Percentiles rank a stretch among this genome's conserved stretches.
Evolutionary conservation across 2,888 invertebrate genomes (phyloP).

Genomic region (Erebia ligea): DNA sequence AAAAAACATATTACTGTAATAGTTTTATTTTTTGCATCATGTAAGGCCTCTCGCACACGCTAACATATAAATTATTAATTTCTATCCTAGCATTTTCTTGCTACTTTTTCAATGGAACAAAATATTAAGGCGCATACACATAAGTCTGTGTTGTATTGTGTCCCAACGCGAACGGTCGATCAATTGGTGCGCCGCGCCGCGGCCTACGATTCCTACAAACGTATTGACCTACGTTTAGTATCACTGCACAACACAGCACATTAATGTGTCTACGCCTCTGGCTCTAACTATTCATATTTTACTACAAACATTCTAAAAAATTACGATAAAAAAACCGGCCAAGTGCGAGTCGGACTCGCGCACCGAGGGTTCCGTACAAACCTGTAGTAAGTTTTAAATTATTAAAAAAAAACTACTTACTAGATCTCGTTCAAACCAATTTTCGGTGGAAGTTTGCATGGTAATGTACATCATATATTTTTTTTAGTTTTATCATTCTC

Average conservation of each 20-base stretch:
- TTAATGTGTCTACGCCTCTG: not conserved
- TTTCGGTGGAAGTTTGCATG: too few species aligned
- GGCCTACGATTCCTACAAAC: not conserved
- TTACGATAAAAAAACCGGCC: too few species aligned
- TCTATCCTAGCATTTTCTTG: not conserved
- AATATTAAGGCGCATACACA: not conserved
- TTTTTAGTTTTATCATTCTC: too few species aligned
- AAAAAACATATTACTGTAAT: too few species aligned
- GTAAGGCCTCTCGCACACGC: not conserved
- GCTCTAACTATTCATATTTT: not conserved
- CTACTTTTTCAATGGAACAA: not conserved
- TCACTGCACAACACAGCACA: not conserved
- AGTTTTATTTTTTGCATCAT: not conserved
- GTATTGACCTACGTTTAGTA: too few species aligned
- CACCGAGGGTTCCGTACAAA: too few species aligned
- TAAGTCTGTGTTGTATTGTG: not conserved
- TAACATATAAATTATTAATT: not conserved
- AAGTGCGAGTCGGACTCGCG: too few species aligned
- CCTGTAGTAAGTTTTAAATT: too few species aligned
- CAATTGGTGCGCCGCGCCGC: not conserved
- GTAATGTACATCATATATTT: too few species aligned
- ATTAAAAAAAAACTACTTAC: too few species aligned
- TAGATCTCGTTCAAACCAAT: too few species aligned
- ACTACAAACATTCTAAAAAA: conserved; percentile 10
- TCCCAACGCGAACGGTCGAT: not conserved